A percentile compares a stretch with the other conserved stretches of the same genome.
phyloP scores from a whole-genome alignment of 2,113 vertebrate genomes.

The Elgaria multicarinata region DNA sequence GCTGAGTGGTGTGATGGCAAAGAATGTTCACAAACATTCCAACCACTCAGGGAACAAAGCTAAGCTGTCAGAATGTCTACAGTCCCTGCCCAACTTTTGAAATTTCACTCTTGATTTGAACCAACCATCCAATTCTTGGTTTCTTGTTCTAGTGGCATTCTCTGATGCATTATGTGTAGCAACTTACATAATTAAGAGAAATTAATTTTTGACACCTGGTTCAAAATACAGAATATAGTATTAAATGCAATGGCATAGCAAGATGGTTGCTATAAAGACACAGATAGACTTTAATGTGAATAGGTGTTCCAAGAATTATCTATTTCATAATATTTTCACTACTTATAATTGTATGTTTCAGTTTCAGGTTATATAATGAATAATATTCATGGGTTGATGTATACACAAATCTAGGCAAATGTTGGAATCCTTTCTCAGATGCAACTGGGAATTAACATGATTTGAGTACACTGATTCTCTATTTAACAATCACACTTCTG shows the following conservation, averaged over 20 bases:
- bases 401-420: background rate
- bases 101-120: background rate
- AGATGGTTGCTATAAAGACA: background rate
- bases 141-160: background rate
- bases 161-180: background rate
- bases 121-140: background rate
- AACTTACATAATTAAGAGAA: background rate
- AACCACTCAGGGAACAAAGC: background rate
- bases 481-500: background rate
- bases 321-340: background rate
- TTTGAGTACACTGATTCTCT: background rate
- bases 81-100: background rate
- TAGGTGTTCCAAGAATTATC: background rate
- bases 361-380: background rate
- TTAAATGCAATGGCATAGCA: too few species aligned
- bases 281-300: background rate
- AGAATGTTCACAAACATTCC: background rate
- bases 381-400: background rate
- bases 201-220: background rate
- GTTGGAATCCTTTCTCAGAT: background rate
- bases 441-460: background rate
- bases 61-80: background rate
- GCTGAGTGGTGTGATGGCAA: background rate
- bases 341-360: background rate
- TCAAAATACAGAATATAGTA: background rate